Evolutionary conservation across 2,113 vertebrate genomes (phyloP), one percentile per base, ranked within the genome.

Genomic region (Larimichthys polyactis): DNA sequence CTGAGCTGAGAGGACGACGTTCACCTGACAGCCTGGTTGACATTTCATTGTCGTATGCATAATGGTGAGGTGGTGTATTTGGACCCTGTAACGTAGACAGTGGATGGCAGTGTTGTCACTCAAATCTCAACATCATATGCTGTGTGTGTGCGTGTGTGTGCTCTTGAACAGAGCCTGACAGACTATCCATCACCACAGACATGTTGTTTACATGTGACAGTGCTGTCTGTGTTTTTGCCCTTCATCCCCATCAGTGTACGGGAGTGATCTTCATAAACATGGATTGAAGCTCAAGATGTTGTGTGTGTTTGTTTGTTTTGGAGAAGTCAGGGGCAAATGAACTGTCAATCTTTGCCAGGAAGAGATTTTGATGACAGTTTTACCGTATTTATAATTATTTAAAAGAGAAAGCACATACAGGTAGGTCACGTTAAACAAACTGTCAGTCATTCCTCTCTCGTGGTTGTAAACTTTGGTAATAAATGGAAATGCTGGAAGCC

Each of bases 101-200:
- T 27, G 57, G 43, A 77, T 12, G 43, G 43, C 69, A 52, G 62
- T 64, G 87, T 79, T 83, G 72, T 82, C 66, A 32, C 43, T 77
- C 51, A 40, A 6, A 55, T 44, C n/a, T 48, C 29, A 75, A 8
- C 60, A 49, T 79, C 54, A 14, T 68, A 43, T 40, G 57, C 40
- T 36, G 22, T 22, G 12, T 15, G 59, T 51, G 59, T 76, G 70
- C 17, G 49, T 32, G 29, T 36, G 6, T 36, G 6, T 36, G 32
- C 7, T 3, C 29, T 55, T 43, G 51, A 24, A 2, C 43, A 43
- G 24, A n/a, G 11, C 44, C 19, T 75, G 29, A 4, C 60, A 71
- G 29, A 48, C 62, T 77, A 44, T 29, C 75, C 58, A 46, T 66
- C 57, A 66, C 19, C 14, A 8, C 17, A 65, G 40, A 14, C 44